Base-by-base conservation (phyloP, 2,113 vertebrate species). In the Reinhardtius hippoglossoides region DNA sequence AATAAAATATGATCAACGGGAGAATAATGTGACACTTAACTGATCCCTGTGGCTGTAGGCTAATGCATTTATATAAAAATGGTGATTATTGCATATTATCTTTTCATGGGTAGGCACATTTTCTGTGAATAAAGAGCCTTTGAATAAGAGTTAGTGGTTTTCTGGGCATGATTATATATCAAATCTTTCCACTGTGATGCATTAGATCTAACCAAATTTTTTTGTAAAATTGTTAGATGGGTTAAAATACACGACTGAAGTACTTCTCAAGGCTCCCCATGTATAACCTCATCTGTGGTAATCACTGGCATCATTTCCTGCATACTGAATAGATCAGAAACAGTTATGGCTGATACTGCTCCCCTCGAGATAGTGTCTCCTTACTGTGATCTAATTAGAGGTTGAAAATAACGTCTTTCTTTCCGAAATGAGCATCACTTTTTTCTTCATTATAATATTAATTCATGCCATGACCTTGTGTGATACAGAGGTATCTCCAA, bases 331-430 rank as follows among this genome's bases (percentile, higher is more conserved):
- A 70, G 77, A 85, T 88, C 71, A 74, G 65, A 87, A 64, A 56
- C 48, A 35, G 72, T 75, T 77, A 73, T 52, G 68, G 78, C 75
- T 73, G 63, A 54, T 56, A 54, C 55, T 42, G 59, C 79, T 83
- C 63, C 77, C 78, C 68, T 31, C 42, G 78, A 83, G 84, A 85
- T 63, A 56, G 31, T 37, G 42, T 42, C 76, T 71, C 80, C 73
- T 82, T 80, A 67, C 31, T 58, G 57, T 87, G 81, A 80, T 90
- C 86, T 87, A 91, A 92, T 91, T 90, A 88, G 66, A 75, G 77
- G 74, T 82, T 78, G 74, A 71, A 87, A 88, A 83, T 67, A 86
- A 67, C 71, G 24, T 4, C 14, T 23, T 67, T 85, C 73, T 54
- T 67, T 27, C 40, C 74, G 27, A 26, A 87, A 74, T 67, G 65